A percentile compares a stretch with the other conserved stretches of the same genome.
phyloP scores from a whole-genome alignment of 2,888 invertebrate genomes.

The Agonopterix alstromeriana region DNA sequence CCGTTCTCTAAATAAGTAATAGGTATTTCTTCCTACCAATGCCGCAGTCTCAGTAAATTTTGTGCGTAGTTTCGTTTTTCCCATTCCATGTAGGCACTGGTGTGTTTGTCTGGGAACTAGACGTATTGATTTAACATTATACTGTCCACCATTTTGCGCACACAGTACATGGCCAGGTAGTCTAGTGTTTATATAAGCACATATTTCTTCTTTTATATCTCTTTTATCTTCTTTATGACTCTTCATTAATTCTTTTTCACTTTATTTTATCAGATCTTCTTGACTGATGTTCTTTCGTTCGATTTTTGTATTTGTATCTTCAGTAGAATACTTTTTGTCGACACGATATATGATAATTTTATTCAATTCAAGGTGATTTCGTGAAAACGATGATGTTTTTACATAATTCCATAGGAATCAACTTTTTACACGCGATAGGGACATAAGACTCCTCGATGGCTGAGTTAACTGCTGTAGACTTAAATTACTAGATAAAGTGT shows the following conservation, averaged over 20 bases:
- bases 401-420: conserved; percentile 12
- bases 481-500: no score
- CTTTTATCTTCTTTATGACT: not conserved
- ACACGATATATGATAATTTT: no score
- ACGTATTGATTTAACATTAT: conserved; percentile 52
- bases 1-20: no score
- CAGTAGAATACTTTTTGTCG: no score
- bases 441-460: conserved; percentile 20
- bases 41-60: not conserved
- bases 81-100: no score
- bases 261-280: no score
- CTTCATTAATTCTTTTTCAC: not conserved
- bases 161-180: conserved; percentile 8
- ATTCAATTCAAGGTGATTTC: not conserved
- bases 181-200: not conserved
- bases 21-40: not conserved
- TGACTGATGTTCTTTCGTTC: no score
- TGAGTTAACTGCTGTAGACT: no score
- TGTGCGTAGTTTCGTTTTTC: no score
- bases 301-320: no score
- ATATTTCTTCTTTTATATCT: not conserved
- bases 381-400: not conserved
- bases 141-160: conserved; percentile 56
- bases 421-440: conserved; percentile 37
- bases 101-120: conserved; percentile 18